Conservation (phyloP, 2,888 invertebrate species). For the Melinaea menophilus region DNA sequence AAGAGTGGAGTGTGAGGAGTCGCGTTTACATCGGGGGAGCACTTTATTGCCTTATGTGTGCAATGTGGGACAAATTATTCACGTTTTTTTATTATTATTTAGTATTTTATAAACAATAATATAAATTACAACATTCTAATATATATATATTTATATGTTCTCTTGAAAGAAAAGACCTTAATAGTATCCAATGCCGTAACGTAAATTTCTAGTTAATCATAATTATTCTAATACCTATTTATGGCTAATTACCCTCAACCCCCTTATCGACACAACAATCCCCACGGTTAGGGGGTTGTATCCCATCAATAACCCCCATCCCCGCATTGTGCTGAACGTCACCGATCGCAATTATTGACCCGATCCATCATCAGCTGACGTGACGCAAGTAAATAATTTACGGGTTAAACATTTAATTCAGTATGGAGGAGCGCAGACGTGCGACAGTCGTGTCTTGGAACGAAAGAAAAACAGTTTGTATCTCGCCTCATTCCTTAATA, state of each 20-base stretch:
- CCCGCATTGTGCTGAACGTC: slow-evolving; percentile 39
- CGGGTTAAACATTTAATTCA: slow-evolving; percentile 57
- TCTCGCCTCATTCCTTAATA: no score
- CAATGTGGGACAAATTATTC: neutral
- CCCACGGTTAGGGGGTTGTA: slow-evolving; percentile 22
- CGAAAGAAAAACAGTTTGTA: no score
- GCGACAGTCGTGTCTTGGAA: neutral
- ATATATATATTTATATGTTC: no score
- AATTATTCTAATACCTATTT: neutral
- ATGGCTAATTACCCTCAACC: slow-evolving; percentile 15
- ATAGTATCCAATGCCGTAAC: no score
- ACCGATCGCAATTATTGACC: slow-evolving; percentile 65
- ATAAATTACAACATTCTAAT: no score
- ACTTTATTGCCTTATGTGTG: neutral
- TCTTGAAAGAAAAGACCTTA: no score
- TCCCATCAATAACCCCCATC: slow-evolving; percentile 35
- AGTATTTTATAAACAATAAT: no score
- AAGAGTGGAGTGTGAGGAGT: slow-evolving; percentile 35
- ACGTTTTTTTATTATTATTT: no score
- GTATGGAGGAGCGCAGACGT: slow-evolving; percentile 17
- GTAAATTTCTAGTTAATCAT: neutral
- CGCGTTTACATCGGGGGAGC: slow-evolving; percentile 27
- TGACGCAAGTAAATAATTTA: slow-evolving; percentile 74
- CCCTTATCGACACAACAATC: slow-evolving; percentile 27
- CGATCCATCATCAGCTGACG: slow-evolving; percentile 71